Percentiles rank a stretch among this genome's conserved stretches.
These are phyloP conservation scores for Diadegma fenestrale DNA, from an alignment of 2,888 invertebrate species.

Conservation along the genomic window DNA sequence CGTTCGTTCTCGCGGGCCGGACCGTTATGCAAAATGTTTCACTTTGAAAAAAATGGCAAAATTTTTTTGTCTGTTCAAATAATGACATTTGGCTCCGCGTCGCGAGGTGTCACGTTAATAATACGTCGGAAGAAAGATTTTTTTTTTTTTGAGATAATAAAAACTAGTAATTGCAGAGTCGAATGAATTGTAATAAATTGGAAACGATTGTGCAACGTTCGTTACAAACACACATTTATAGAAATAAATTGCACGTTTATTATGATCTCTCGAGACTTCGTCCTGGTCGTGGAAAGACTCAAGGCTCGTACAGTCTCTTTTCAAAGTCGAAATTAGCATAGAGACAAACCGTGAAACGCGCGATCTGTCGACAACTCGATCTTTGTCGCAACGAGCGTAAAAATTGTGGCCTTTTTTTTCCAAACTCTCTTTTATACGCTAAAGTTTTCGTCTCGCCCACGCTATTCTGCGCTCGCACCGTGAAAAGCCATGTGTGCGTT, in stretches of 20 bases:
- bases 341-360: constrained; percentile 43
- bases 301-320: constrained; percentile 47
- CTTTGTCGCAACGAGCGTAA: not conserved
- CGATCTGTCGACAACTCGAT: constrained; percentile 25
- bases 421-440: constrained; percentile 38
- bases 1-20: not conserved
- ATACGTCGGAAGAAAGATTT: not conserved
- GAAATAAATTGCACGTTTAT: constrained; percentile 57
- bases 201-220: not conserved
- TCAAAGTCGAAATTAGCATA: constrained; percentile 50
- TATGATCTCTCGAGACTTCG: constrained; percentile 46
- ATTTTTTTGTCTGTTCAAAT: not conserved
- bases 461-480: constrained; percentile 35
- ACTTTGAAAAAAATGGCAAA: not conserved
- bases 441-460: constrained; percentile 40
- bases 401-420: constrained; percentile 9
- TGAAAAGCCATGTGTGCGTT: constrained; percentile 8
- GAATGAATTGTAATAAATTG: not conserved
- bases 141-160: not conserved
- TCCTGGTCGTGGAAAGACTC: constrained; percentile 22
- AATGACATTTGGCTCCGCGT: not conserved
- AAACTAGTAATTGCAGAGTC: not conserved
- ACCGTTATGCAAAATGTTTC: not conserved
- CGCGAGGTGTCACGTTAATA: not conserved
- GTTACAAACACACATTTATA: not conserved